Conservation (phyloP, 2,113 vertebrate species). For the Petaurus breviceps region DNA sequence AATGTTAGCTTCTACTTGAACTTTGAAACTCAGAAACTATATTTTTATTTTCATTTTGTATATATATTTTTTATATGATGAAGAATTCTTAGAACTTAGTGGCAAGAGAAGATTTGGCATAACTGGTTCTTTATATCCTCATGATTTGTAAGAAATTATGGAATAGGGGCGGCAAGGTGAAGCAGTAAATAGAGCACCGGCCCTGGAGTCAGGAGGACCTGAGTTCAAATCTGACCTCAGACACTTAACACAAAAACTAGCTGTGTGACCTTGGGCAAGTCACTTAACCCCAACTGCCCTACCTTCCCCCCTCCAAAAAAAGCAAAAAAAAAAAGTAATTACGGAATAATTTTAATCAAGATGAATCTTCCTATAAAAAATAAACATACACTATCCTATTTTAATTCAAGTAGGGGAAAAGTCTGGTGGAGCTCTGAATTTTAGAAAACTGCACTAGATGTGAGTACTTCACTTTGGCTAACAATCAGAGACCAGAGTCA, state of each 20-base stretch:
- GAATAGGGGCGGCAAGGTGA: background rate
- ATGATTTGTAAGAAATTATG: background rate
- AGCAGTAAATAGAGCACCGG: too few species aligned
- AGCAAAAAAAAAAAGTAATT: background rate
- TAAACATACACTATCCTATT: background rate
- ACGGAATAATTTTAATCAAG: background rate
- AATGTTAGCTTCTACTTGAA: background rate
- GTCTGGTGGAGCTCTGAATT: background rate
- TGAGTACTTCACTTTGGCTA: background rate
- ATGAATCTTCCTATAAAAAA: background rate
- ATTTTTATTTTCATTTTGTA: background rate
- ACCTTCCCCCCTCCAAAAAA: too few species aligned
- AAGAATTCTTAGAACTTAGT: background rate
- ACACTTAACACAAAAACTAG: too few species aligned
- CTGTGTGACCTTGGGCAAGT: too few species aligned
- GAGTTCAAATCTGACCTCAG: too few species aligned
- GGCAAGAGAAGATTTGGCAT: background rate
- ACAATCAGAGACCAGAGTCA: background rate
- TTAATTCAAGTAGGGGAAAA: background rate
- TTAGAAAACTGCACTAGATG: background rate
- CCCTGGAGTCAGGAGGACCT: too few species aligned
- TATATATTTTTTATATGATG: background rate
- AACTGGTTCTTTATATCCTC: background rate
- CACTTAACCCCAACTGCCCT: too few species aligned
- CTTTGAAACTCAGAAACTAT: background rate